A percentile compares a stretch with the other conserved stretches of the same genome.
These are phyloP conservation scores for Mormyrops boulengeri DNA, from an alignment of 2,797 vertebrate genomes.

Conservation along the genomic window DNA sequence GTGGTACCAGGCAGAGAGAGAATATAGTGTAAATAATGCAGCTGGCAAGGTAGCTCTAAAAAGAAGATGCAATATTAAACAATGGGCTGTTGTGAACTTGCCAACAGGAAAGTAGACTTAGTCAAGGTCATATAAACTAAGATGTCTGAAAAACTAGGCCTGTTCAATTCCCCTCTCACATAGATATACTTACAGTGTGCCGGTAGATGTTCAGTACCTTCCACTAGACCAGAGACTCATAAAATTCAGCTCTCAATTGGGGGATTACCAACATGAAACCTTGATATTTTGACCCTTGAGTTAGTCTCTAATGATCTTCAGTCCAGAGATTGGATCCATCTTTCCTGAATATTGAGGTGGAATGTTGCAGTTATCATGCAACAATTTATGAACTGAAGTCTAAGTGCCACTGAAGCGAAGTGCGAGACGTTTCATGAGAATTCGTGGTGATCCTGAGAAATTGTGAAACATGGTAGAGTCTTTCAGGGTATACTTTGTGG, in stretches of 20 bases:
- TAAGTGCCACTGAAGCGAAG: neutral
- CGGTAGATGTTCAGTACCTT: neutral
- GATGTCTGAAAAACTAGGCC: neutral
- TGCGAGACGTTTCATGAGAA: neutral
- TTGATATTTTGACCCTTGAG: neutral
- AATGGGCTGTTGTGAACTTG: neutral
- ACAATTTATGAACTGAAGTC: neutral
- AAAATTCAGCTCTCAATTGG: neutral
- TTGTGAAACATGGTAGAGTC: neutral
- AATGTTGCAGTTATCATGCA: neutral
- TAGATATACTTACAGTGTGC: neutral
- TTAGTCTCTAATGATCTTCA: neutral
- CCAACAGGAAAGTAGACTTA: neutral
- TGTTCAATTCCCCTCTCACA: neutral
- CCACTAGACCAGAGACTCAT: neutral
- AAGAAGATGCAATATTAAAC: neutral
- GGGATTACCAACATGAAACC: neutral
- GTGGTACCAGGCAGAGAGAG: neutral
- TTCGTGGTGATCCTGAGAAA: neutral
- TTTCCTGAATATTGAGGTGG: neutral
- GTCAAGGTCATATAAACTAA: neutral
- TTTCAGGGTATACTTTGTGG: neutral
- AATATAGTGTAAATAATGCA: conserved; percentile 11
- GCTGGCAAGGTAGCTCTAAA: neutral
- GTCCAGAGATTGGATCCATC: neutral